Base-by-base conservation (phyloP, 2,797 vertebrate genomes). In the Siniperca undulata region DNA sequence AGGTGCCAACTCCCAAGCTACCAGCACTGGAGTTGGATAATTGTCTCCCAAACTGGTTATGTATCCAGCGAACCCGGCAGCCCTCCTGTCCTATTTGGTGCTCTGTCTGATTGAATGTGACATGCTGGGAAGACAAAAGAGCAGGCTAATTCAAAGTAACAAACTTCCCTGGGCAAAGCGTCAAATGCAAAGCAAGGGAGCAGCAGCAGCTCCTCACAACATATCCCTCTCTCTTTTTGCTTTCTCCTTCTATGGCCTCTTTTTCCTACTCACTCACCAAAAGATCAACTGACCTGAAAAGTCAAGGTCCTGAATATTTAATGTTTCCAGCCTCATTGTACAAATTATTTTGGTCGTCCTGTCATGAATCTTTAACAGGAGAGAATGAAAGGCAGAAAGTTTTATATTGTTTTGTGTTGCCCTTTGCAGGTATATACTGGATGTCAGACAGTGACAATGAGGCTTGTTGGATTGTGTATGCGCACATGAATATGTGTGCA, bases 41-140 rank as follows among this genome's bases (percentile, higher is more conserved):
- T 97, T 95, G 97, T 92, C 96, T 96, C 95, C 95, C 94, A 95
- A 94, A 93, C 95, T 94, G 95, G 95, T 97, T 97, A 96, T 96
- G 97, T 96, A 96, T 96, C 96, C 96, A 94, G 96, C 88, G 93
- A 96, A 95, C 90, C 83, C 88, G 69, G 93, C 92, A 93, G 93
- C 88, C 86, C 94, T 94, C 92, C 88, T 93, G 92, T 94, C 92
- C 92, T 90, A 87, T 94, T 91, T 92, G 93, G 90, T 87, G 88
- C 89, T 91, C 69, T 52, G 74, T 96, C 95, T 97, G 97, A 98
- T 98, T 97, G 95, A 95, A 94, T 92, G 93, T 97, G 97, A 97
- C 97, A 96, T 88, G 92, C 95, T 95, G 94, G 94, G 95, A 95
- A 98, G 97, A 99, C 97, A 97, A 98, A 98, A 98, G 97, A 97